A percentile compares a stretch with the other conserved stretches of the same genome.
Evolutionary conservation across 1,140 invertebrate genomes (phyloP).

Genomic region (Dinoponera quadriceps): DNA sequence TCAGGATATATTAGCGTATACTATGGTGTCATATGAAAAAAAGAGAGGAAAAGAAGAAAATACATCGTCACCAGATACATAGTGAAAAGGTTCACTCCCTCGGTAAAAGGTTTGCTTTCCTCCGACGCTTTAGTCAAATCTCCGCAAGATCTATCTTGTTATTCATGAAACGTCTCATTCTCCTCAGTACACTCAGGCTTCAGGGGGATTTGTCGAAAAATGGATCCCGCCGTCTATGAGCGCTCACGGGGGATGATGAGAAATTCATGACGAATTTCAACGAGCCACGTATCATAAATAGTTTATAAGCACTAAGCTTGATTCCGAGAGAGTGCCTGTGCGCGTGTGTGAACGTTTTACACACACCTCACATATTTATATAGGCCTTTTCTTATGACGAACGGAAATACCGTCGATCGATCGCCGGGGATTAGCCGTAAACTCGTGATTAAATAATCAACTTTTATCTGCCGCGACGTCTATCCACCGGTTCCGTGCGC

Average conservation of each 20-base stretch:
- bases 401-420: not conserved
- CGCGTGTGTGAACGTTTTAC: not conserved
- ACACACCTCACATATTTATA: not conserved
- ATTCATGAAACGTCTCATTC: not conserved
- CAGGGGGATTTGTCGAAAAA: slow-evolving; percentile 13
- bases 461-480: not conserved
- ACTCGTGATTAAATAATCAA: slow-evolving; percentile 1
- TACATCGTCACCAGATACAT: not conserved
- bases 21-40: not conserved
- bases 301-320: not conserved
- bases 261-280: slow-evolving; percentile 7
- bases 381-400: not conserved
- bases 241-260: not conserved
- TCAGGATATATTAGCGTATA: not conserved
- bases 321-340: too few species aligned
- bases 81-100: not conserved
- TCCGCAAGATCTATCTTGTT: slow-evolving; percentile 4
- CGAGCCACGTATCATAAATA: not conserved
- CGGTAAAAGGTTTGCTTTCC: not conserved
- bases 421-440: not conserved
- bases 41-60: not conserved
- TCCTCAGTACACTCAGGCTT: not conserved
- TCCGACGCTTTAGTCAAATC: slow-evolving; percentile 1
- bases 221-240: not conserved
- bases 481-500: not conserved